These are phyloP conservation scores for Palloptera scutellata DNA, from an alignment of 2,888 invertebrate genomes.

Conservation along the genomic window DNA sequence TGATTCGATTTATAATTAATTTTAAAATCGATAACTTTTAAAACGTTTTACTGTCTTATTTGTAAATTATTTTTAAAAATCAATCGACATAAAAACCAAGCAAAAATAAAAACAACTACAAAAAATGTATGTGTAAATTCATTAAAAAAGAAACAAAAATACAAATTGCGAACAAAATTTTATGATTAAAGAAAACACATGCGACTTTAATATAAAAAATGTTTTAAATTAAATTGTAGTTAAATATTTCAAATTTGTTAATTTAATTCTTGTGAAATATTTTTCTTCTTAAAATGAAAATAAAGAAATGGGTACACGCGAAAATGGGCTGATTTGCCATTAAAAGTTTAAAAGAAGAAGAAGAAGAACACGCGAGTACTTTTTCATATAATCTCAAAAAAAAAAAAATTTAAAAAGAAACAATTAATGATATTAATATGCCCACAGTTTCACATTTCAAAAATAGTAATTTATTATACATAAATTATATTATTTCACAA, in stretches of 20 bases:
- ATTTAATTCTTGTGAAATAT: constrained; percentile 21
- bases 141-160: constrained; percentile 3
- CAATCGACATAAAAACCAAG: constrained; percentile 12
- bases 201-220: neutral
- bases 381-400: too few species aligned
- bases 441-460: too few species aligned
- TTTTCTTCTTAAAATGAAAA: constrained; percentile 33
- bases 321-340: too few species aligned
- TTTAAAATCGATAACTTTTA: constrained; percentile 50
- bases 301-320: too few species aligned
- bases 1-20: constrained; percentile 63
- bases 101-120: neutral
- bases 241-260: constrained; percentile 3
- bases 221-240: constrained; percentile 7
- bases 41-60: constrained; percentile 30
- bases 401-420: too few species aligned
- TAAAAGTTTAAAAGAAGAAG: too few species aligned
- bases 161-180: constrained; percentile 23
- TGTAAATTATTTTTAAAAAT: constrained; percentile 14
- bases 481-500: too few species aligned
- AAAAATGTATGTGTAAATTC: neutral
- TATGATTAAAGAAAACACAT: constrained; percentile 12
- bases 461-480: too few species aligned
- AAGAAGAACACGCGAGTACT: too few species aligned
- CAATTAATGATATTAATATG: too few species aligned